Conservation (phyloP, 2,797 vertebrate species). For the Catamblyrhynchus diadema region DNA sequence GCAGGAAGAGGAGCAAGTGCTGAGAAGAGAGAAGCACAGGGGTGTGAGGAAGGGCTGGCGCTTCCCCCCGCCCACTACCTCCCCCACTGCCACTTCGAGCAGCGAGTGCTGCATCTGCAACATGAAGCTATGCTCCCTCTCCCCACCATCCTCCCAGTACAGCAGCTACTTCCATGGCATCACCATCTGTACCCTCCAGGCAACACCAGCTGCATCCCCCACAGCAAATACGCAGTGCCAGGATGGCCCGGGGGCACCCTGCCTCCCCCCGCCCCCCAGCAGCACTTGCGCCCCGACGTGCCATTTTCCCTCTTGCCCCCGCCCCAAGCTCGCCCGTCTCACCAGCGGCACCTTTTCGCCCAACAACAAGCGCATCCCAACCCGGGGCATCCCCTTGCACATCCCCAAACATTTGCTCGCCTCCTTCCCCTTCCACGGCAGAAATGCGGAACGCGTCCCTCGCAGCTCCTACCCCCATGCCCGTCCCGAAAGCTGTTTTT, state of each 20-base stretch:
- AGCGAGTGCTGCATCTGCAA: background rate
- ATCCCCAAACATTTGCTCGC: background rate
- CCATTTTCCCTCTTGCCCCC: background rate
- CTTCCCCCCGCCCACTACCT: background rate
- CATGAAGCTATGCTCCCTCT: background rate
- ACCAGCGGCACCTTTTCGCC: background rate
- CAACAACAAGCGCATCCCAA: background rate
- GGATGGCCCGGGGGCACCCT: background rate
- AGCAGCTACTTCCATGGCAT: background rate
- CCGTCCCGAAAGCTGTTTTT: background rate
- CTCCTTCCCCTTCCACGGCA: background rate
- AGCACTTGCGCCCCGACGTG: background rate
- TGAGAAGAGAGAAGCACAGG: slow-evolving; percentile 34
- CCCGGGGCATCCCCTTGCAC: background rate
- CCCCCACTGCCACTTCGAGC: background rate
- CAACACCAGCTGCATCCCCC: background rate
- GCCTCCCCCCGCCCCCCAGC: background rate
- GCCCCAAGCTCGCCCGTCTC: background rate
- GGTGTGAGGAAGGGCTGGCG: background rate
- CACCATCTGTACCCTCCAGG: background rate
- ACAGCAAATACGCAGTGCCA: background rate
- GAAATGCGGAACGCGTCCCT: background rate
- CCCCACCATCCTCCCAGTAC: background rate
- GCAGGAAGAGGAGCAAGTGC: slow-evolving; percentile 78
- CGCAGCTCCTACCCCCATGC: too few relatives aligned